Evolutionary conservation across 2,797 vertebrate species (phyloP), one percentile per base, ranked within the genome.

Genomic region (Thamnophis elegans): DNA sequence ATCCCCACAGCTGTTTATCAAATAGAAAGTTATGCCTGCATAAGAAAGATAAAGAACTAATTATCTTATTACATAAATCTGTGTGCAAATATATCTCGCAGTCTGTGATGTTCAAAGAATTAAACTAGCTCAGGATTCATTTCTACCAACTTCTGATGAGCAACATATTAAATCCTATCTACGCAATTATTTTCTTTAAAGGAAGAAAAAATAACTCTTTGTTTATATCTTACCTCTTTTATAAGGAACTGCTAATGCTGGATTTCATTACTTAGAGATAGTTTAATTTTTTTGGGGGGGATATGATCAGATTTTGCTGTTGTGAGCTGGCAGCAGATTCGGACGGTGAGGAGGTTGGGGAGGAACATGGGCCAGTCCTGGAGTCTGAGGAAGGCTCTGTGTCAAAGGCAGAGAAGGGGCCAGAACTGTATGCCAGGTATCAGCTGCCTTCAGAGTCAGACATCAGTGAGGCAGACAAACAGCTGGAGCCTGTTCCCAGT

Each of bases 31-130:
- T 10, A 58, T 6, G 91, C 82, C 25, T 85, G 36, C 22, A 14
- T 11, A 32, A 56, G 0, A n/a, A 47, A 59, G 92, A 93, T 93
- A 93, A 91, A 90, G 56, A 82, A 91, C 89, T 82, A 93, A 93
- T 93, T 93, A 60, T 91, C 89, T 91, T 91, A 91, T 91, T 93
- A 93, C 88, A 87, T 88, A 93, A 93, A 93, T 93, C 42, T 60
- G 85, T 82, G 54, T 47, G n/a, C 88, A 82, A 88, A 88, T 93
- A 88, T 82, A 53, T 13, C 7, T 20, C 22, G 3, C 53, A 87
- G 36, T 5, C 68, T 56, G 47, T 60, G 85, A 93, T 91, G 86
- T 92, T 82, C 86, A 62, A 93, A 91, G 58, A 26, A 91, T 88
- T 26, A 25, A 42, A 13, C 47, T 65, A 60, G 68, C 65, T 82